phyloP scores from a whole-genome alignment of 2,113 vertebrate species.

The Oostethus manadensis region DNA sequence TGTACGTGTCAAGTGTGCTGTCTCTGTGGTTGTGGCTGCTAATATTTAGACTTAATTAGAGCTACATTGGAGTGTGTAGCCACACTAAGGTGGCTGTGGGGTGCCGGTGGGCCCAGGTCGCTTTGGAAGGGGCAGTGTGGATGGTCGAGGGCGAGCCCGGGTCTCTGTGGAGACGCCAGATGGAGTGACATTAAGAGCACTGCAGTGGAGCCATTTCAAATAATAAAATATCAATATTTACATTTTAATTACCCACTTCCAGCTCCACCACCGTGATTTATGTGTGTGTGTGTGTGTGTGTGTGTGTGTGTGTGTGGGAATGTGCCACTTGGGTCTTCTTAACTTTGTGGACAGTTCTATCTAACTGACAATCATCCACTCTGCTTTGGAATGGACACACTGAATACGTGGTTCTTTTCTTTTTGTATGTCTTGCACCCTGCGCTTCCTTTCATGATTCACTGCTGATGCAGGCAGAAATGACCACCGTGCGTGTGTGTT shows the following conservation, averaged over 20 bases:
- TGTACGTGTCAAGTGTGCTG: conserved; percentile 32
- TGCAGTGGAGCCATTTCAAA: conserved; percentile 98
- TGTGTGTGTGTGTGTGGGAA: conserved; percentile 18
- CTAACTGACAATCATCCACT: conserved; percentile 27
- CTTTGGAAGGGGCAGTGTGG: conserved; percentile 77
- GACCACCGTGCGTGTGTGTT: conserved; percentile 28
- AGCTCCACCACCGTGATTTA: conserved; percentile 34
- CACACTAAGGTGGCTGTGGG: conserved; percentile 36
- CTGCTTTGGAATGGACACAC: conserved; percentile 8
- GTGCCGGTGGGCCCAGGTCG: conserved; percentile 80
- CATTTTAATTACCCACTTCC: conserved; percentile 99
- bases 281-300: too few relatives aligned
- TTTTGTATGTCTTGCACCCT: conserved; percentile 13
- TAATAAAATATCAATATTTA: conserved; percentile 99
- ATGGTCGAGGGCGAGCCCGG: conserved; percentile 82
- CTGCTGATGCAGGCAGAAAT: conserved; percentile 40
- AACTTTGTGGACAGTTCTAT: conserved; percentile 17
- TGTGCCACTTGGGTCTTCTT: conserved; percentile 25
- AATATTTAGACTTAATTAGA: conserved; percentile 72
- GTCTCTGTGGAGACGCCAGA: conserved; percentile 82
- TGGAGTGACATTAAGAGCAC: conserved; percentile 99
- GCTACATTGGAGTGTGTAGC: conserved; percentile 51
- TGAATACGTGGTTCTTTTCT: conserved; percentile 9
- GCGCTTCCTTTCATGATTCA: conserved; percentile 21
- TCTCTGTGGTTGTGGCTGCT: conserved; percentile 47